Evolutionary conservation across 1,140 invertebrate genomes (phyloP).

Genomic region (Hermetia illucens): DNA sequence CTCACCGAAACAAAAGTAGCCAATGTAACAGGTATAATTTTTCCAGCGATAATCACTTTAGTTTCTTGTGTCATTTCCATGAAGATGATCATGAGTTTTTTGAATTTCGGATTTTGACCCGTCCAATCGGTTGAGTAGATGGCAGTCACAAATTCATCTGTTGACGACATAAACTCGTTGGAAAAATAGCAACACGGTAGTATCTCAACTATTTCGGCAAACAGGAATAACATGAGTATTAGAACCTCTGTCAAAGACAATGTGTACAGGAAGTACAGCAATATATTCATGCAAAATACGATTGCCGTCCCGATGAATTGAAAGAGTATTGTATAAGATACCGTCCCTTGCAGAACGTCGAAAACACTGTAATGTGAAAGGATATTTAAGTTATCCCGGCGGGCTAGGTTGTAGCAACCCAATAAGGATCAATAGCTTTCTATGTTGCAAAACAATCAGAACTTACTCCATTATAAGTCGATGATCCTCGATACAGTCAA

Average conservation of each 20-base stretch:
- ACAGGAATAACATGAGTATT: slow-evolving; percentile 3
- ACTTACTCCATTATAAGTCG: slow-evolving; percentile 6
- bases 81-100: slow-evolving; percentile 8
- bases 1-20: slow-evolving; percentile 7
- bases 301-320: slow-evolving; percentile 8
- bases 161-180: slow-evolving; percentile 5
- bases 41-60: slow-evolving; percentile 4
- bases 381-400: background rate
- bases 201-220: slow-evolving; percentile 3
- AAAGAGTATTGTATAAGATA: slow-evolving; percentile 6
- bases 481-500: slow-evolving; percentile 6
- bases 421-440: slow-evolving; percentile 4
- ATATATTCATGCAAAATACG: slow-evolving; percentile 5
- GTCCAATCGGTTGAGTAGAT: slow-evolving; percentile 8
- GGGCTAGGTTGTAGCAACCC: slow-evolving; percentile 4
- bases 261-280: slow-evolving; percentile 6
- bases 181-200: slow-evolving; percentile 8
- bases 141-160: slow-evolving; percentile 4
- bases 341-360: slow-evolving; percentile 3
- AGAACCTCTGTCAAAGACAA: slow-evolving; percentile 4
- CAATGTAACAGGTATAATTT: slow-evolving; percentile 8
- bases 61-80: slow-evolving; percentile 8
- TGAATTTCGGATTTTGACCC: slow-evolving; percentile 7
- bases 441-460: background rate
- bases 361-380: slow-evolving; percentile 5